Evolutionary conservation across 2,888 invertebrate genomes (phyloP), one percentile per base, ranked within the genome.

Genomic region (Trimorus sp.): DNA sequence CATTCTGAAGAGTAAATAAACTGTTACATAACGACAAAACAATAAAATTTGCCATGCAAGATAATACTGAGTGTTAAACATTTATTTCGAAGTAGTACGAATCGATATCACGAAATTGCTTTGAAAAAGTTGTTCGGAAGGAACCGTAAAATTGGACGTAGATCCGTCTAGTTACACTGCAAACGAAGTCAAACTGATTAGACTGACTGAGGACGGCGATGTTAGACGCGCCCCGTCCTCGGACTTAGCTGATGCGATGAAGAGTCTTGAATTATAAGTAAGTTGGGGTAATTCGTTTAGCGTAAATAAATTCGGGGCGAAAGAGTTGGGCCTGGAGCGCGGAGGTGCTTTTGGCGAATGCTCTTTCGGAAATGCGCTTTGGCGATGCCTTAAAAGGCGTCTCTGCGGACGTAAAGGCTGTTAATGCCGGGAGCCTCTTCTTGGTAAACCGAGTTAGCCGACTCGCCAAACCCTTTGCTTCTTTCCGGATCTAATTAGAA

Each of bases 401-500:
- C 87, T 88, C 88, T 89, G 83, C 86, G 87, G 87, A 87, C 87
- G 88, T 87, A 89, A 88, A 89, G 88, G 88, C 88, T 88, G 88
- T 88, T 89, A 88, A 89, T 88, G 87, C 87, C 79, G 83, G 79
- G 87, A 86, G 84, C 86, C 86, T 88, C 86, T 87, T 88, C 87
- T 86, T 86, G 85, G 88, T 88, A 89, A 89, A 89, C 88, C 88
- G 88, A 90, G 90, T 89, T 90, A 90, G 88, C 89, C 89, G 88
- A 88, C 89, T 90, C 89, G 87, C 87, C 84, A 88, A 90, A 90
- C 89, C 90, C 90, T 90, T 90, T 90, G 89, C 90, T 90, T 90
- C 90, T 90, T 90, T 90, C 88, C 88, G 86, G 89, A 90, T 90
- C 90, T 90, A 90, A 90, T 90, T 90, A 90, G 88, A 86, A 84